Conservation (phyloP, 2,113 vertebrate genomes). For the Microtus pennsylvanicus region DNA sequence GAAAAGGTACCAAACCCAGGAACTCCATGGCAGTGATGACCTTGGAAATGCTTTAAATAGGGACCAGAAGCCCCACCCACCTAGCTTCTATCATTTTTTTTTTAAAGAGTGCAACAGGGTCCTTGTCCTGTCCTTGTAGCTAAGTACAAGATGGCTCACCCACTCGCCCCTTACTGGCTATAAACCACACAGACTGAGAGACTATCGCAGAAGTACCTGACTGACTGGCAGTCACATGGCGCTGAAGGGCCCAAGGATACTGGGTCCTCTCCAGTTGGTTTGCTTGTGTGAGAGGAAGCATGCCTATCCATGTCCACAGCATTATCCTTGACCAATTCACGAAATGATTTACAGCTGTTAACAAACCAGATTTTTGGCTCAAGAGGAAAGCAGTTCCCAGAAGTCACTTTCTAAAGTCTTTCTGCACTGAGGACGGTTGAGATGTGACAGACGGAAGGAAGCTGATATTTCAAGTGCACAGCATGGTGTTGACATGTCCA, state of each 20-base stretch:
- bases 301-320: not conserved
- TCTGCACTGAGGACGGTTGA: not conserved
- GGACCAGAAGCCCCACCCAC: not conserved
- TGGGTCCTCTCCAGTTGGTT: not conserved
- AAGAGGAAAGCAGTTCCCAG: not conserved
- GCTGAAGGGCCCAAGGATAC: not conserved
- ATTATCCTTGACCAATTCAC: not conserved
- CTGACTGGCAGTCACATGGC: not conserved
- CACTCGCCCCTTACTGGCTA: not conserved
- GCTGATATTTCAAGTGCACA: not conserved
- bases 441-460: not conserved
- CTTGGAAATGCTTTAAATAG: not conserved
- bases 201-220: fast-evolving
- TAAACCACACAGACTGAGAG: not conserved
- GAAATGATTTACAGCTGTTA: not conserved
- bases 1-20: not conserved
- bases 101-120: not conserved
- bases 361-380: not conserved
- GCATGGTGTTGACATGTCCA: not conserved
- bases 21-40: fast-evolving
- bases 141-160: not conserved
- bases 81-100: not conserved
- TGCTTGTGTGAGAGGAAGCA: not conserved
- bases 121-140: not conserved
- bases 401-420: constrained; percentile 4